Percentiles rank a stretch among this genome's conserved stretches.
Conservation (phyloP, 2,797 vertebrate species). For the Thaleichthys pacificus region DNA sequence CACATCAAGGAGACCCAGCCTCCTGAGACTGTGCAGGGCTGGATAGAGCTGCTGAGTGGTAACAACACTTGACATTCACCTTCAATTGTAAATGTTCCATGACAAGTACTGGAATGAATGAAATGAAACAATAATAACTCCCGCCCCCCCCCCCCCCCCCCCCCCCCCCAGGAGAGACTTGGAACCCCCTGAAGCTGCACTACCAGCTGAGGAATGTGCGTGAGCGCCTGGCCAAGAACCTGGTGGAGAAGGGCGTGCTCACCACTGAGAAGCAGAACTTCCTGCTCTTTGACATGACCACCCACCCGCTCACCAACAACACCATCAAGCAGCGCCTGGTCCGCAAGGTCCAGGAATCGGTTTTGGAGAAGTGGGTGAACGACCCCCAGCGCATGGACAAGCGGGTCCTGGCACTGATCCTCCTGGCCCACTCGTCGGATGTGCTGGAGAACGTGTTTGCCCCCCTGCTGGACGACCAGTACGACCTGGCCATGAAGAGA, state of each 20-base stretch:
- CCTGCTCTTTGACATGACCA: slow-evolving; percentile 98
- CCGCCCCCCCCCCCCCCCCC: slow-evolving; percentile 11
- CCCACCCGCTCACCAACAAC: slow-evolving; percentile 94
- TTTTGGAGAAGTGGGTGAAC: slow-evolving; percentile 96
- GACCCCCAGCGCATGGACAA: slow-evolving; percentile 97
- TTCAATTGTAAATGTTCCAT: too few relatives aligned
- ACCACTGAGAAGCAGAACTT: slow-evolving; percentile 99
- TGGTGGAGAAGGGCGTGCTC: slow-evolving; percentile 96
- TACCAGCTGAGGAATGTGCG: slow-evolving; percentile 94
- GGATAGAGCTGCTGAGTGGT: slow-evolving; percentile 97
- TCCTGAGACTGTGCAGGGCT: slow-evolving; percentile 94
- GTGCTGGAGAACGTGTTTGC: slow-evolving; percentile 97
- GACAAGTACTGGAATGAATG: too few relatives aligned
- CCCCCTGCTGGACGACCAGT: slow-evolving; percentile 95
- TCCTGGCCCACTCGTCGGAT: slow-evolving; percentile 93
- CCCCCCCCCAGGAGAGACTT: slow-evolving; percentile 85
- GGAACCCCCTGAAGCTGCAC: slow-evolving; percentile 96
- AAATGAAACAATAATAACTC: too few relatives aligned
- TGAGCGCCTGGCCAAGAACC: slow-evolving; percentile 93
- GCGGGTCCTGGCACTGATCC: slow-evolving; percentile 89
- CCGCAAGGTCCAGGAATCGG: slow-evolving; percentile 93
- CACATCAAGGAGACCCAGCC: slow-evolving; percentile 94
- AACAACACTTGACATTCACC: slow-evolving; percentile 56
- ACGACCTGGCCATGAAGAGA: slow-evolving; percentile 94
- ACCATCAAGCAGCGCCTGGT: slow-evolving; percentile 95